Evolutionary conservation across 30 jellyfish, hydroid and myxozoan species (phyloP).

Genomic region (Turritopsis dohrnii): DNA sequence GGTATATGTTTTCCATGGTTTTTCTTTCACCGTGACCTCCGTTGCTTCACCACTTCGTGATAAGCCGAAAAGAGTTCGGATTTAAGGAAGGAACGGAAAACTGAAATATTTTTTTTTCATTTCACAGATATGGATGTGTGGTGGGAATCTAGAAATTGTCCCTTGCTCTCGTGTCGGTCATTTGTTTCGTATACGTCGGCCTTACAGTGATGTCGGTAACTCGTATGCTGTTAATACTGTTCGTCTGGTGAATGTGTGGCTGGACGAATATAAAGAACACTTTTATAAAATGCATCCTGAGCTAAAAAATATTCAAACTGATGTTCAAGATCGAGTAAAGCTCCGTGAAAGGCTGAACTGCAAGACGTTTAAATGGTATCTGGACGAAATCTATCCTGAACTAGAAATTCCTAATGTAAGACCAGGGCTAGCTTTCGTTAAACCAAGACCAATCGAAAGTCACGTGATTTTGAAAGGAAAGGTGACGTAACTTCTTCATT

Average conservation of each 20-base stretch:
- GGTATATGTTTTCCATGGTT: background rate
- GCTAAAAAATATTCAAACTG: conserved; percentile 37
- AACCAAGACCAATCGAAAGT: conserved; percentile 7
- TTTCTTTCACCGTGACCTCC: background rate
- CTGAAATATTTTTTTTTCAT: background rate
- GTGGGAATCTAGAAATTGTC: conserved; percentile 69
- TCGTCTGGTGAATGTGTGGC: conserved; percentile 89
- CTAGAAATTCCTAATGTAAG: conserved; percentile 62
- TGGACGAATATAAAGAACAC: conserved; percentile 60
- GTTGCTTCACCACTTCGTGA: too few species aligned
- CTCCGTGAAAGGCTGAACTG: conserved; percentile 51
- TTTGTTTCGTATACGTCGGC: conserved; percentile 73
- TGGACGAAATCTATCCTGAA: conserved; percentile 71
- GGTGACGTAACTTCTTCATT: background rate
- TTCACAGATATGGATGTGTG: conserved; percentile 88
- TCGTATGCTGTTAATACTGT: conserved; percentile 63
- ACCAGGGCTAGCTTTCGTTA: conserved; percentile 50
- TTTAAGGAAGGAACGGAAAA: background rate
- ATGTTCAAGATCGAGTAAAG: conserved; percentile 43
- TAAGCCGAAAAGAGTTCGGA: too few species aligned
- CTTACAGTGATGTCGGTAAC: conserved; percentile 68
- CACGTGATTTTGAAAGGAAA: background rate
- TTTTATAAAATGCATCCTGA: conserved; percentile 62
- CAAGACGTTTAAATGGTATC: conserved; percentile 65
- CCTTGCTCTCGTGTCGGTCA: conserved; percentile 98